phyloP scores from a whole-genome alignment of 1,140 invertebrate genomes.

The Acromyrmex echinatior region DNA sequence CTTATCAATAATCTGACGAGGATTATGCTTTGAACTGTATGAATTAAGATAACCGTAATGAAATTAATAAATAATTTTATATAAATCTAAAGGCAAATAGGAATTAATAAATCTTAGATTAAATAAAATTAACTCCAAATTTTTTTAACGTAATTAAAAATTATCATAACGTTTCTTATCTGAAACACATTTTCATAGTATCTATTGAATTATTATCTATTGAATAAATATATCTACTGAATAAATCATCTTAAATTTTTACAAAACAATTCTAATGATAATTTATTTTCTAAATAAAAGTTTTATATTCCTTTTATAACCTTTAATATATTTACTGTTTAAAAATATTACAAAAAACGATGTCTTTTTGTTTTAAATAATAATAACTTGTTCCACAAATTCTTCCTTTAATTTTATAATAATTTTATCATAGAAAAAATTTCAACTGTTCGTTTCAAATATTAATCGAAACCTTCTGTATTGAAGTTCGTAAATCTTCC shows the following conservation, averaged over 20 bases:
- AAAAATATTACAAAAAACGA: neutral
- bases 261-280: too few species aligned
- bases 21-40: neutral
- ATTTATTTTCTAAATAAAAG: too few species aligned
- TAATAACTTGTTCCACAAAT: neutral
- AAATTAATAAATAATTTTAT: neutral
- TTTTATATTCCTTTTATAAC: too few species aligned
- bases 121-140: too few species aligned
- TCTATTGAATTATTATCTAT: neutral
- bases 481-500: too few species aligned
- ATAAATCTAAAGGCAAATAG: too few species aligned
- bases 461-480: neutral
- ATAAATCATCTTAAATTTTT: neutral
- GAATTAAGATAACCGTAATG: neutral
- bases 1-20: constrained; percentile 8
- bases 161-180: too few species aligned
- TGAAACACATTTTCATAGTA: too few species aligned
- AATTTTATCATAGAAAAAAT: neutral
- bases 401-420: neutral
- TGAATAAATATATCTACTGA: neutral
- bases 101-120: neutral
- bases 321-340: neutral
- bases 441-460: neutral
- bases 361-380: neutral
- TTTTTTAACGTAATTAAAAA: too few species aligned